Evolutionary conservation across 1,140 invertebrate genomes (phyloP).

Genomic region (Tyrophagus putrescentiae): DNA sequence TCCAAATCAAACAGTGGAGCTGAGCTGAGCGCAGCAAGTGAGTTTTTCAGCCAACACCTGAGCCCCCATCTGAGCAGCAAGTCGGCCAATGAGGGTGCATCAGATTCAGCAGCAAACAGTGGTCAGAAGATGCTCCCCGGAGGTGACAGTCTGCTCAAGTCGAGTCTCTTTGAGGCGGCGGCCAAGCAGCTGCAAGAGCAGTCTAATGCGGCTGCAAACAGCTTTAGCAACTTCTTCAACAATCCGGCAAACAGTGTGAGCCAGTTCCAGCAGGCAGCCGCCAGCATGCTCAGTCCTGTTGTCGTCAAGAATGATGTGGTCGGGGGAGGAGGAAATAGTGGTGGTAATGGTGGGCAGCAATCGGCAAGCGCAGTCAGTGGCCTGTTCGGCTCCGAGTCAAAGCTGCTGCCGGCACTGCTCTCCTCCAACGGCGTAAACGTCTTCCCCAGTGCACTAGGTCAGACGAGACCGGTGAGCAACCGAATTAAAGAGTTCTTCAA

Average conservation of each 20-base stretch:
- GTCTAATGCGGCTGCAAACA: background rate
- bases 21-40: too few species aligned
- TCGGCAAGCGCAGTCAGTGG: background rate
- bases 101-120: background rate
- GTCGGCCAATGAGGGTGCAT: background rate
- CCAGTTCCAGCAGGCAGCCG: background rate
- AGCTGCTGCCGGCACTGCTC: background rate
- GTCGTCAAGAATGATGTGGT: background rate
- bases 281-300: background rate
- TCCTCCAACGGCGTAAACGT: background rate
- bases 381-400: background rate
- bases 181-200: background rate
- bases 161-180: background rate
- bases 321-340: background rate
- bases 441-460: background rate
- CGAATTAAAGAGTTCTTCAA: conserved; percentile 9
- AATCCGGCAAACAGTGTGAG: background rate
- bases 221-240: background rate
- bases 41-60: background rate
- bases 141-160: background rate
- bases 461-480: conserved; percentile 9
- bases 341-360: background rate
- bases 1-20: too few species aligned
- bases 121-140: conserved; percentile 7
- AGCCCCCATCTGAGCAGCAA: background rate